Evolutionary conservation across 2,113 vertebrate genomes (phyloP), one percentile per base, ranked within the genome.

Genomic region (Cervus canadensis): DNA sequence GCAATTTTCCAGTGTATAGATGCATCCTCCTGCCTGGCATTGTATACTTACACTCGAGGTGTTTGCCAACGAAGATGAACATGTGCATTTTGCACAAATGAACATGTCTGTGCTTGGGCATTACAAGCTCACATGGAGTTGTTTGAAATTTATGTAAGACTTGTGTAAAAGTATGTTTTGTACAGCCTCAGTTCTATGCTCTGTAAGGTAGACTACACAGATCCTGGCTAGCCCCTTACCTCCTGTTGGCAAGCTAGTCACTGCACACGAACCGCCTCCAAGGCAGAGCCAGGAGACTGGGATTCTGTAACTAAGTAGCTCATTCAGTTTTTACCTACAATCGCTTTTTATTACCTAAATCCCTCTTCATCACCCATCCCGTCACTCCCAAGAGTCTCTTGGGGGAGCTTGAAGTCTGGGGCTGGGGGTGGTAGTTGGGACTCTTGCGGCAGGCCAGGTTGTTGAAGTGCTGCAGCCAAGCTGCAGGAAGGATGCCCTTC

Each of bases 331-430:
- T 93, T 82, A 59, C 78, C 83, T 57, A 59, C 56, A 40, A 8
- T 54, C 95, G 74, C 40, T 83, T 95, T 95, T 87, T 94, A 94
- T 62, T 71, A 94, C 28, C 57, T 10, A 88, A 94, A 57, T 50
- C 50, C 26, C 7, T 15, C 52, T 79, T 64, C 60, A 92, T 57
- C 50, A 74, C 67, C 71, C 64, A 92, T 48, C 74, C 59, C 19
- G 54, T 97, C 33, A 25, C 60, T 19, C 81, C 59, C 89, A 59
- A 85, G 84, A 95, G 56, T 74, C 15, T 92, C 48, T 56, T 17
- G 28, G 64, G 74, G 54, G 48, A 93, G 45, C 48, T 8, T 64
- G 62, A 92, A 89, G 14, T 78, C 88, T 96, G 74, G 62, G 92
- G 28, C 12, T 36, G 86, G 87, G 30, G 7, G 28, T 74, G 40